Percentiles rank a stretch among this genome's conserved stretches.
phyloP scores from a whole-genome alignment of 1,140 invertebrate genomes.

The Euglossa dilemma region DNA sequence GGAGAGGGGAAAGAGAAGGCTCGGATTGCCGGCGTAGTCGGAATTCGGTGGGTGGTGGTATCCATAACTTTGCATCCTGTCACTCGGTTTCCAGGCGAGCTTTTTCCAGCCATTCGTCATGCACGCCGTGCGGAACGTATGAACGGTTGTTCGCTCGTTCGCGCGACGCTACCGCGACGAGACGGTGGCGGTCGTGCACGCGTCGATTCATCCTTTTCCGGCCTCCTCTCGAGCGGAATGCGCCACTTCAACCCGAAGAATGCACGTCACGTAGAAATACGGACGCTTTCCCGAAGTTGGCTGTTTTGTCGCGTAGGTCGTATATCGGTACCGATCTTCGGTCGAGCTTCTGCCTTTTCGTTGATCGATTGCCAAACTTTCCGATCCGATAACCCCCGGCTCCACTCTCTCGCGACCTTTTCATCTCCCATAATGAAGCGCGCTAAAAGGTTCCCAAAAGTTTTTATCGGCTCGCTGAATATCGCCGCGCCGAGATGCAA shows the following conservation, averaged over 20 bases:
- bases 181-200: constrained; percentile 1
- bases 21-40: constrained; percentile 6
- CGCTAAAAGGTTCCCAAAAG: neutral
- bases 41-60: constrained; percentile 28
- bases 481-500: neutral
- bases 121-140: constrained; percentile 19
- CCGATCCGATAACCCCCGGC: neutral
- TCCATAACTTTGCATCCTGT: constrained; percentile 51
- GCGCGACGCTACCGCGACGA: neutral
- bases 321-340: neutral
- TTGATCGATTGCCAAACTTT: constrained; percentile 18
- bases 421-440: neutral
- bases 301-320: constrained; percentile 17
- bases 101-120: constrained; percentile 47
- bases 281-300: constrained; percentile 14
- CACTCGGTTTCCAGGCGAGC: constrained; percentile 35
- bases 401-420: neutral
- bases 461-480: neutral
- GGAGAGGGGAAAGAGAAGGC: neutral
- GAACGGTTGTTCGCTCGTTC: constrained; percentile 5
- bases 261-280: constrained; percentile 39
- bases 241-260: constrained; percentile 27
- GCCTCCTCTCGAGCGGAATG: constrained; percentile 25
- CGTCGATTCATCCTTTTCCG: constrained; percentile 41
- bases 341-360: neutral